phyloP scores from a whole-genome alignment of 2,113 vertebrate genomes.

The Halcyon senegalensis region DNA sequence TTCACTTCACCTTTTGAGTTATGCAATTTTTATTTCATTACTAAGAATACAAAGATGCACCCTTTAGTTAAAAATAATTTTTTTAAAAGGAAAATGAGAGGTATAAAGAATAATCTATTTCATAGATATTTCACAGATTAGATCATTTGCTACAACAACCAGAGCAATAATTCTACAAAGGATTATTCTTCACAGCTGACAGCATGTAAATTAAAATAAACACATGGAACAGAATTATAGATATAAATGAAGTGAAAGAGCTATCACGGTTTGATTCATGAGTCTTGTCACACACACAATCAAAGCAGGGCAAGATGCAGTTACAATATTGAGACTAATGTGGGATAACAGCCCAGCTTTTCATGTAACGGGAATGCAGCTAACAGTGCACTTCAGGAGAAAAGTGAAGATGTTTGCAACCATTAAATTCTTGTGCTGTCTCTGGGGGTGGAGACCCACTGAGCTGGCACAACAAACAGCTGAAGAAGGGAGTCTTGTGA shows the following conservation, averaged over 20 bases:
- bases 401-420: too few relatives aligned
- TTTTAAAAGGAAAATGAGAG: not conserved
- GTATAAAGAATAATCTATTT: constrained; percentile 31
- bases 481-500: too few relatives aligned
- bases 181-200: not conserved
- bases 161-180: not conserved
- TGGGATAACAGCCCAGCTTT: not conserved
- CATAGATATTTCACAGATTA: constrained; percentile 6
- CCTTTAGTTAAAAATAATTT: not conserved
- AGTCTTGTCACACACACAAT: not conserved
- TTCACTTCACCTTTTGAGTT: not conserved
- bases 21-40: constrained; percentile 3
- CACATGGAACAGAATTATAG: not conserved
- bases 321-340: not conserved
- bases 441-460: too few relatives aligned
- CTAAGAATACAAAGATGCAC: not conserved
- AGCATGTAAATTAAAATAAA: constrained; percentile 19
- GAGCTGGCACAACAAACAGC: too few relatives aligned
- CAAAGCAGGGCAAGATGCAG: not conserved
- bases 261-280: not conserved
- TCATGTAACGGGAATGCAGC: not conserved
- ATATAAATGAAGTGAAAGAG: not conserved
- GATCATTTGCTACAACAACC: constrained; percentile 4
- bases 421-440: too few relatives aligned
- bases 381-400: not conserved